Evolutionary conservation across 2,113 vertebrate genomes (phyloP).

Genomic region (Halichoeres trimaculatus): DNA sequence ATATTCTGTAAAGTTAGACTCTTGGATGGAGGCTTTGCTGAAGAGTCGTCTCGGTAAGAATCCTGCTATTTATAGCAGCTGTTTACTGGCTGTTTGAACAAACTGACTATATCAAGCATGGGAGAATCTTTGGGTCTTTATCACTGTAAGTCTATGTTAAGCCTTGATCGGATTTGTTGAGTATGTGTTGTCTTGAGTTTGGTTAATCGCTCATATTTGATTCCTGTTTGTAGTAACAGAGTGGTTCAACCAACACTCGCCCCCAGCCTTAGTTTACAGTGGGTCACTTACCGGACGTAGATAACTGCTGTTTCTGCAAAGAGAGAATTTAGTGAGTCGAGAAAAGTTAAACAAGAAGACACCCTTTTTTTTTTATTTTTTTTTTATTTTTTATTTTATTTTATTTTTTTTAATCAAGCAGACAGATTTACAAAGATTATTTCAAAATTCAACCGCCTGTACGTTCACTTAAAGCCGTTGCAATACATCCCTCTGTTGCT

Average conservation of each 20-base stretch:
- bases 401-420: too few species aligned
- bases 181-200: background rate
- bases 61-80: conserved; percentile 60
- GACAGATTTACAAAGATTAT: too few species aligned
- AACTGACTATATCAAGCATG: background rate
- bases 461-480: too few species aligned
- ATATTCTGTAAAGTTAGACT: conserved; percentile 96
- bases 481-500: too few species aligned
- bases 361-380: too few species aligned
- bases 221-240: too few species aligned
- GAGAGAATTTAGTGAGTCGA: background rate
- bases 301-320: background rate
- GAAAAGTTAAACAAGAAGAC: too few species aligned
- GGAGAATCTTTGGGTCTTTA: background rate
- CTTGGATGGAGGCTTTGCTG: conserved; percentile 90
- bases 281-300: background rate
- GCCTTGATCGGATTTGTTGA: background rate
- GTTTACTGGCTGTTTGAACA: background rate
- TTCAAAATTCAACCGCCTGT: too few species aligned
- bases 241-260: background rate
- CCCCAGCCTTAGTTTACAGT: background rate
- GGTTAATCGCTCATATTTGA: too few species aligned
- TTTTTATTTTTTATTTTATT: too few species aligned
- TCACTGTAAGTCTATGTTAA: background rate
- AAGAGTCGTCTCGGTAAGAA: conserved; percentile 91